Base-by-base conservation (phyloP, 2,888 invertebrate species). In the Eulithis prunata region DNA sequence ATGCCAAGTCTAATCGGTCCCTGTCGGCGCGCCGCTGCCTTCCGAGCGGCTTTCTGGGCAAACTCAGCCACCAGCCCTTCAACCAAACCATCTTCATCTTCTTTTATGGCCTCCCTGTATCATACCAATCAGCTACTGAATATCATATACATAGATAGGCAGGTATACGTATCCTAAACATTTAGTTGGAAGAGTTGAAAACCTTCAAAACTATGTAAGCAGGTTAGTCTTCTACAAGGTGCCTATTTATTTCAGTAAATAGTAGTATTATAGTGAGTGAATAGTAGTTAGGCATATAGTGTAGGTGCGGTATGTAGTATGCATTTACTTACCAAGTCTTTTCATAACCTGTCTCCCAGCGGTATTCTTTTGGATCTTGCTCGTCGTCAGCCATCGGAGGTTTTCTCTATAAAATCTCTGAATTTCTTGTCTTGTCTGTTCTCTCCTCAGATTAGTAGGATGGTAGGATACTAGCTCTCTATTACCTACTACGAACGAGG, bases 331-430 rank as follows among this genome's bases (percentile, higher is more conserved):
- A 97, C 98, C 98, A 98, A 83, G 98, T 98, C 89, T 98, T 98
- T 84, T 98, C 98, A 86, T 98, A 98, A 76, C 98, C 98, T 58
- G 97, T 97, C 87, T 98, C 98, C 98, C 98, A 98, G 61, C 98
- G 95, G 84, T 98, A 98, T 85, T 98, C 98, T 79, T 97, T 97
- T 36, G 95, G 94, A 85, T 97, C 97, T 55, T 96, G 97, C 68
- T 97, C 97, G 68, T 97, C 97, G 68, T 97, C 97, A 54, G 94
- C 96, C 96, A 96, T 96, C 12, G 45, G 12, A 45, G 45, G 21
- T 21, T 21, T 21, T 21, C 1, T 38, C 3, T 38, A 38, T 38
- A 8, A 3, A 38, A 8, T 38, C 8, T 8, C 38, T n/a, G n/a
- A n/a, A n/a, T n/a, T n/a, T n/a, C n/a, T n/a, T n/a, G n/a, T n/a